Conservation (phyloP, 1,140 invertebrate genomes). For the Triops longicaudatus region DNA sequence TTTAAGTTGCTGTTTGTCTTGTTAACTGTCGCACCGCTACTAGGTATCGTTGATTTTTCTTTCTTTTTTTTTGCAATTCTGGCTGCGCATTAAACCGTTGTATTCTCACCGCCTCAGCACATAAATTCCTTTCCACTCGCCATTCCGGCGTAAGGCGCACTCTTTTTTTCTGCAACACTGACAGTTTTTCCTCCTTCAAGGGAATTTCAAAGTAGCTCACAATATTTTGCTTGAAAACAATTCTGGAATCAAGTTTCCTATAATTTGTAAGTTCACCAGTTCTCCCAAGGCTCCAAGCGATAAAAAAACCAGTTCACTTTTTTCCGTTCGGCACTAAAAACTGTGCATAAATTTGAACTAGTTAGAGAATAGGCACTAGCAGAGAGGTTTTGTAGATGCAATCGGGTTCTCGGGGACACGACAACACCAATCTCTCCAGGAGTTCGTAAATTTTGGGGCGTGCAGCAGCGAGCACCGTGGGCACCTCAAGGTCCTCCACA, state of each 20-base stretch:
- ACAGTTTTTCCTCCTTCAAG: too few species aligned
- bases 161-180: too few species aligned
- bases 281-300: neutral
- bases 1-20: neutral
- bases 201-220: too few species aligned
- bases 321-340: neutral
- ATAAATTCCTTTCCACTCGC: too few species aligned
- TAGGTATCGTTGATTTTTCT: neutral
- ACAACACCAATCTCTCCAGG: neutral
- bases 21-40: neutral
- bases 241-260: neutral
- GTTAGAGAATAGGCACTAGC: neutral
- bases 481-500: neutral
- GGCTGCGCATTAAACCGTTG: neutral
- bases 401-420: neutral
- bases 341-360: neutral
- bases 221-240: too few species aligned
- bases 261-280: neutral
- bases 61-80: neutral
- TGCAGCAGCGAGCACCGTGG: constrained; percentile 9
- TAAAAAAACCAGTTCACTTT: neutral
- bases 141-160: too few species aligned
- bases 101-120: neutral
- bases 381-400: neutral
- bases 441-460: constrained; percentile 14